Conservation (phyloP, 2,113 vertebrate genomes). For the Sylvietta virens region DNA sequence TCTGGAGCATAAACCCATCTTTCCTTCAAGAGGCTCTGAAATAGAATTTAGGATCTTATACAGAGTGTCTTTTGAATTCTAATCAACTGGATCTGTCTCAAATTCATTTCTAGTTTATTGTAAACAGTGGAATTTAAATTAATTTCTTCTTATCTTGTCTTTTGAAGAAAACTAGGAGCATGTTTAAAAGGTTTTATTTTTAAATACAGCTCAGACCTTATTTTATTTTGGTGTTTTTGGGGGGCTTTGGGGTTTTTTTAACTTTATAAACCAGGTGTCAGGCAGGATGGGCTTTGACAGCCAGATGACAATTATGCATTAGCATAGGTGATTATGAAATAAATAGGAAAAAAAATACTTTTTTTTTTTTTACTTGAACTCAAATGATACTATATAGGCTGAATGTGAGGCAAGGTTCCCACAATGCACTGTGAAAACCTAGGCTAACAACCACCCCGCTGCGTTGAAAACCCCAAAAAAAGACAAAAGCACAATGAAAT, state of each 20-base stretch:
- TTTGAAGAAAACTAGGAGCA: slow-evolving; percentile 53
- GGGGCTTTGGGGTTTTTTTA: background rate
- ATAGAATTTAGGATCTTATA: slow-evolving; percentile 50
- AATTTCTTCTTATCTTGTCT: slow-evolving; percentile 64
- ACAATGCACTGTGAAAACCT: slow-evolving; percentile 88
- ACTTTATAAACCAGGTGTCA: background rate
- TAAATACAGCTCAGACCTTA: slow-evolving; percentile 24
- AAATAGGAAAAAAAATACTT: background rate
- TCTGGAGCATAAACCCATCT: slow-evolving; percentile 65
- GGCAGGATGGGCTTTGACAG: slow-evolving; percentile 23
- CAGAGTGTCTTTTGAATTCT: slow-evolving; percentile 58
- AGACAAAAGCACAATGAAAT: slow-evolving; percentile 94
- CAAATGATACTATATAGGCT: slow-evolving; percentile 77
- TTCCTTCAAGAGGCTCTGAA: slow-evolving; percentile 59
- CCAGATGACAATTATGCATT: slow-evolving; percentile 3
- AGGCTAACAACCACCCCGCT: slow-evolving; percentile 84
- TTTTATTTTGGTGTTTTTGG: background rate
- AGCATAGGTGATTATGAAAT: slow-evolving; percentile 65
- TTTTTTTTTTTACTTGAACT: slow-evolving; percentile 72
- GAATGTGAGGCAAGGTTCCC: slow-evolving; percentile 82
- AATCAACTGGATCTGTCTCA: slow-evolving; percentile 57
- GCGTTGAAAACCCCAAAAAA: slow-evolving; percentile 81
- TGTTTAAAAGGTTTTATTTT: slow-evolving; percentile 40
- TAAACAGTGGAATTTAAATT: slow-evolving; percentile 69
- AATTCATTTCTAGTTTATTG: slow-evolving; percentile 56